Base-by-base conservation (phyloP, 2,888 invertebrate genomes). In the Cyrtodaria siliqua region DNA sequence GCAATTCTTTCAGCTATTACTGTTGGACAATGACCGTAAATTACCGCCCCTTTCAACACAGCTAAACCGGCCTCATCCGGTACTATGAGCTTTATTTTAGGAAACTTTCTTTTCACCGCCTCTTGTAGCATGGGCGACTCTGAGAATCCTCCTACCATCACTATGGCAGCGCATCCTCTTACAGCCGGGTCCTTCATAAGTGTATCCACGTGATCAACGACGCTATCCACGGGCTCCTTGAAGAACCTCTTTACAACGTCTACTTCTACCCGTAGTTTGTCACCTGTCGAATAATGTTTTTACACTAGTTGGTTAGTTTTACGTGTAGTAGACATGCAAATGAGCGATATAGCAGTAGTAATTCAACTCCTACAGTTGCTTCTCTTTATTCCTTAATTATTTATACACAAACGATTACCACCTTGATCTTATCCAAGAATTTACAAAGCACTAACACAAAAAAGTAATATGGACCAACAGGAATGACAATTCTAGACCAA, bases 141-240 rank as follows among this genome's bases (percentile, higher is more conserved):
- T 0, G 82, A 76, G 56, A 82, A 84, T 0, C 84, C 84, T 4
- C 84, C 84, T 2, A 84, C 84, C 79, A 84, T 76, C 14, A 84
- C 27, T n/a, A 84, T 80, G 0, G 71, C 67, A 0, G 63, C 20
- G 9, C 73, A 68, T 0, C 71, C 75, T 12, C 29, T 26, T 2
- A 80, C 67, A 16, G 63, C 62, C 12, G 50, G 44, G 26, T 79
- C 29, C 9, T 50, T 16, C 16, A 84, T 77, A 12, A 82, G 63
- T 2, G 26, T 26, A 8, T 77, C 53, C 27, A 82, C 44, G 38
- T 82, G 80, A 14, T 63, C 26, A 2, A 77, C 29, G 27, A 80
- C 70, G 20, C 56, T 61, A 16, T 67, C 60, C 33, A 68, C 68
- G 1, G 84, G 40, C 3, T 52, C 68, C 12, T 63, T 55, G 27